These are phyloP conservation scores for Omphaloscelis lunosa DNA, from an alignment of 2,888 invertebrate species.

Conservation along the genomic window DNA sequence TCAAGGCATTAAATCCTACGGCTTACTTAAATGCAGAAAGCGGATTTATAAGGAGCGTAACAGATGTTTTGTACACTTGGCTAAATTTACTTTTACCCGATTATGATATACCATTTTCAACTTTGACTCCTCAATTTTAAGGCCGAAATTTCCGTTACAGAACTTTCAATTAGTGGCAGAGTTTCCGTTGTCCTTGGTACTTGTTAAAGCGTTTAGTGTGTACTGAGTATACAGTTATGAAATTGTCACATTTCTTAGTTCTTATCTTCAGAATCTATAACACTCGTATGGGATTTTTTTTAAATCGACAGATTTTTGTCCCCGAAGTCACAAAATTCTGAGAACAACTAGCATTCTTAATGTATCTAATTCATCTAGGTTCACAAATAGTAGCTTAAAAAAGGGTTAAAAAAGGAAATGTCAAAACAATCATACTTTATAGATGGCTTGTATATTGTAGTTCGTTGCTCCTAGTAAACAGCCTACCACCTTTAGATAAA, in stretches of 20 bases:
- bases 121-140: slow-evolving; percentile 13
- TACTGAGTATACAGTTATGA: slow-evolving; percentile 12
- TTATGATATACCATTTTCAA: slow-evolving; percentile 25
- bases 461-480: background rate
- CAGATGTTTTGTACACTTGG: slow-evolving; percentile 69
- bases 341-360: background rate
- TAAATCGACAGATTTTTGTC: no score
- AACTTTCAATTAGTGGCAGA: slow-evolving; percentile 58
- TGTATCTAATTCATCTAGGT: background rate
- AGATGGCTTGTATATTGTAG: background rate
- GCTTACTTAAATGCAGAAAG: slow-evolving; percentile 67
- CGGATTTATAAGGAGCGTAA: slow-evolving; percentile 66
- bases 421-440: background rate
- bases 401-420: background rate
- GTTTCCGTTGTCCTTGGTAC: slow-evolving; percentile 53
- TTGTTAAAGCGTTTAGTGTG: slow-evolving; percentile 46
- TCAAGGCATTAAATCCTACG: slow-evolving; percentile 64
- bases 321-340: background rate
- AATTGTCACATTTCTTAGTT: slow-evolving; percentile 41
- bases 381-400: background rate
- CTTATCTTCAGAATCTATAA: background rate
- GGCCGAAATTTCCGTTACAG: slow-evolving; percentile 31
- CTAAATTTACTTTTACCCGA: slow-evolving; percentile 57
- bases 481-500: background rate
- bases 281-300: background rate